These are phyloP conservation scores for Myotis vivesi DNA, from an alignment of 2,797 vertebrate species.

Conservation along the genomic window DNA sequence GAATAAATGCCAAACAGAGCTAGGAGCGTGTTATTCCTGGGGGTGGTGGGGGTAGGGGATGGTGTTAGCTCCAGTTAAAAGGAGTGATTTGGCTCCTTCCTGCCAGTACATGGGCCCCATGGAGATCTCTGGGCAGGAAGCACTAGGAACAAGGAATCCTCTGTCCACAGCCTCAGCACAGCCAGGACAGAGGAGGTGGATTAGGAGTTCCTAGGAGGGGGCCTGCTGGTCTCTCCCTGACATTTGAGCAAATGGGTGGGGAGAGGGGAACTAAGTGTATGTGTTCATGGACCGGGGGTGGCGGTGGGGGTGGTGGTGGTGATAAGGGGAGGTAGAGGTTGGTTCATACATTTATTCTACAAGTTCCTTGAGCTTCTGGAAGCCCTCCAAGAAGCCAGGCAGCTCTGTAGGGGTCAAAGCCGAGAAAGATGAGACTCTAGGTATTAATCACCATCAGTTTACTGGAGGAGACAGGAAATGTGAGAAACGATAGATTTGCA, in stretches of 20 bases:
- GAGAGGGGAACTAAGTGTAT: background rate
- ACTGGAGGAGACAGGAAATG: slow-evolving; percentile 5
- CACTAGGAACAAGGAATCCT: slow-evolving; percentile 72
- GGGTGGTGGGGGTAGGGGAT: background rate
- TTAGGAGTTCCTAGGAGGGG: slow-evolving; percentile 54
- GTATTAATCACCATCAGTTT: background rate
- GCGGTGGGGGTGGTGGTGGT: background rate
- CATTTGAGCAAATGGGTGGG: slow-evolving; percentile 48
- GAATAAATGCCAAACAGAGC: slow-evolving; percentile 33
- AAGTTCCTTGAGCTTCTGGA: slow-evolving; percentile 27
- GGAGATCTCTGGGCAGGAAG: slow-evolving; percentile 74
- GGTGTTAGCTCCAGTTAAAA: slow-evolving; percentile 56
- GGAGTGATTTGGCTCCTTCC: slow-evolving; percentile 64
- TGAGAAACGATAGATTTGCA: background rate
- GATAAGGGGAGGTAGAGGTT: background rate
- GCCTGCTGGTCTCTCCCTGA: slow-evolving; percentile 33
- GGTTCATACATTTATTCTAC: background rate
- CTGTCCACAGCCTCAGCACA: slow-evolving; percentile 60
- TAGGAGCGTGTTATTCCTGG: slow-evolving; percentile 10
- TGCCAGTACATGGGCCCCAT: slow-evolving; percentile 61
- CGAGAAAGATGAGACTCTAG: slow-evolving; percentile 41
- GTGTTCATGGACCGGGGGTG: background rate
- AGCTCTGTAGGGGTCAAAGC: background rate
- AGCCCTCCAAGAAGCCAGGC: background rate
- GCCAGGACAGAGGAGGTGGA: slow-evolving; percentile 60